Base-by-base conservation (phyloP, 1,140 invertebrate species). In the Samia ricini region DNA sequence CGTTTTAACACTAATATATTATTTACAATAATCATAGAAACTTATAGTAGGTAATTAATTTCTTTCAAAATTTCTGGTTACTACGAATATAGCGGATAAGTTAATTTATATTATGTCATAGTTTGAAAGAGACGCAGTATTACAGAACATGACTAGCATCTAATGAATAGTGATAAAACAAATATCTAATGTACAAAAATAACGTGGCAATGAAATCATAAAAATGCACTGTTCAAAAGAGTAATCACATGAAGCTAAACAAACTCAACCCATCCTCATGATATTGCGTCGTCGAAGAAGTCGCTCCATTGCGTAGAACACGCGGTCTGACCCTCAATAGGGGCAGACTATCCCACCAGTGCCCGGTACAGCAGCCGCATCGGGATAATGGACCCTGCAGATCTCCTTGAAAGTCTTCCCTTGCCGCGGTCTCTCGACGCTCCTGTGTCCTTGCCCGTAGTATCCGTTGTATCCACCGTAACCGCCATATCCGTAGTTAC, bases 301-400 rank as follows among this genome's bases (percentile, higher is more conserved):
- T 49, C 84, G 80, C 78, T 88, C 79, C 84, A 89, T 81, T 77
- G 87, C 85, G 87, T 89, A 88, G 87, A 89, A 88, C 87, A 88
- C 87, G 87, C 87, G 87, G 81, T 83, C 80, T 71, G 85, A 87
- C 79, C 83, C 85, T 89, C 87, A 89, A 79, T 86, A 88, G 56
- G 85, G 87, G 57, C 87, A 89, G 24, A 86, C 72, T 64, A 89
- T 78, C 3, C 85, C 85, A 1, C 78, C 79, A n/a, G 76, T 66
- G 0, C 87, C 87, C 0, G 87, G 87, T 5, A 79, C 54, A n/a
- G 77, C 83, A 12, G 70, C 71, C 1, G 89, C 73, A 56, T 90
- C 85, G 2, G 88, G 83, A 55, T 76, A 90, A 62, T 89, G 83
- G 22, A 87, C 83, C 57, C 85, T 85, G 71, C 90, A 91, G 33